Conservation (phyloP, 2,888 invertebrate species). For the Blastobasis lacticolella region DNA sequence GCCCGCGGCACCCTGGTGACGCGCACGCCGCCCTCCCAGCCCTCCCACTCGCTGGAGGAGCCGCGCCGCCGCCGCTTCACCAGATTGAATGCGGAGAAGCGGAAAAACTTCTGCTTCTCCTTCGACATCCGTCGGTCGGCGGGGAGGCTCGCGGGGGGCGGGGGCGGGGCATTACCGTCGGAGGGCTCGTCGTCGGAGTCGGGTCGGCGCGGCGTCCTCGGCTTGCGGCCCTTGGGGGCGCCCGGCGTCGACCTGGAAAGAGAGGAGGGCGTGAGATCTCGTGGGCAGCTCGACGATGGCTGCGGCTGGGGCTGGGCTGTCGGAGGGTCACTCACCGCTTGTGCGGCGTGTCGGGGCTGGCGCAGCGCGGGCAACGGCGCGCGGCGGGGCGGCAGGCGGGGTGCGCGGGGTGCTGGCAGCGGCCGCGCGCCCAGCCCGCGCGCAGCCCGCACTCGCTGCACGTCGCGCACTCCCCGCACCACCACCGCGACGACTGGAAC, state of each 20-base stretch:
- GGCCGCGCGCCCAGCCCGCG: constrained; percentile 15
- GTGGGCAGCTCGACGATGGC: constrained; percentile 41
- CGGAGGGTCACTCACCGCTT: constrained; percentile 5
- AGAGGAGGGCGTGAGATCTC: not conserved
- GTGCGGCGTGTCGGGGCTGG: constrained; percentile 14
- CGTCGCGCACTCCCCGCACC: constrained; percentile 52
- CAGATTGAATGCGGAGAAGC: constrained; percentile 85
- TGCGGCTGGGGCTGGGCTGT: constrained; percentile 7
- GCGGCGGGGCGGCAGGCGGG: not conserved
- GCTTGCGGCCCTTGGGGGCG: constrained; percentile 44
- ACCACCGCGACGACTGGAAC: constrained; percentile 50
- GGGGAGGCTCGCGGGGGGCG: constrained; percentile 45
- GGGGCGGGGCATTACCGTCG: constrained; percentile 61
- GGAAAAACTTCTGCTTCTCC: constrained; percentile 91
- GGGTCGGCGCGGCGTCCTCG: constrained; percentile 40
- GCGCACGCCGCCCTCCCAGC: constrained; percentile 42
- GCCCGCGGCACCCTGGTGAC: constrained; percentile 56
- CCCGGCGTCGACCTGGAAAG: constrained; percentile 37
- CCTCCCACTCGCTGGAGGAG: constrained; percentile 55
- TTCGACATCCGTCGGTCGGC: constrained; percentile 85
- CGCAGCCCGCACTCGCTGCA: constrained; percentile 41
- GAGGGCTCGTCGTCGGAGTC: constrained; percentile 63
- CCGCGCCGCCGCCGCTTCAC: constrained; percentile 69
- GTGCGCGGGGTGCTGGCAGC: constrained; percentile 4
- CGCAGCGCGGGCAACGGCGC: not conserved